Evolutionary conservation across 2,113 vertebrate species (phyloP), one percentile per base, ranked within the genome.

Genomic region (Cebus imitator): DNA sequence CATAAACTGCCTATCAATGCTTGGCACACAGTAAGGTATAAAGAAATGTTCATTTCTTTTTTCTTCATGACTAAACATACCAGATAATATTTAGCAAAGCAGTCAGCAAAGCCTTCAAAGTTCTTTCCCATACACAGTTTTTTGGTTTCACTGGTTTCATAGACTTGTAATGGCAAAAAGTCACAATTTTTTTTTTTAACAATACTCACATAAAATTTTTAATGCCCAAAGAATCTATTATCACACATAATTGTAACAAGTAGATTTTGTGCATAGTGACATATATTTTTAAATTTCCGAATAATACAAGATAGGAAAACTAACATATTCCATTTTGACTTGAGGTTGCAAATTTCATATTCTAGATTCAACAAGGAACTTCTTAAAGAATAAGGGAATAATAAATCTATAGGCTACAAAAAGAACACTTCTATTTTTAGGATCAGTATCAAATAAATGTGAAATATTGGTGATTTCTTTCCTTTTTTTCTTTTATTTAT

Each of bases 141-240:
- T 82, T 72, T 95, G 30, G 66, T 84, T 95, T 96, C 61, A 61
- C 61, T 91, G 70, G 58, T 50, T 78, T 78, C 81, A 57, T 10
- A 72, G 81, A 93, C 52, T 21, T 94, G 25, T 11, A 81, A 3
- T 87, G 52, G 81, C 45, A 92, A 93, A 90, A 90, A 76, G 85
- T 52, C 82, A 88, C 8, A 48, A 72, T 55, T 91, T n/a, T 58
- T 94, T 87, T 73, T 94, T 87, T 73, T 52, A 91, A 81, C 30
- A 87, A 91, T 91, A 80, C 66, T 91, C 86, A 88, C 21, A 68
- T 70, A 96, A 97, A 97, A 96, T 68, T 95, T 91, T 88, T 91
- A 86, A 72, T 91, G 57, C 45, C 30, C 43, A 76, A 73, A 92
- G 73, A 89, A 75, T 94, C 35, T 91, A 83, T 95, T 90, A 94